Conservation (phyloP, 1,140 invertebrate genomes). For the Drosophila lacteicornis region DNA sequence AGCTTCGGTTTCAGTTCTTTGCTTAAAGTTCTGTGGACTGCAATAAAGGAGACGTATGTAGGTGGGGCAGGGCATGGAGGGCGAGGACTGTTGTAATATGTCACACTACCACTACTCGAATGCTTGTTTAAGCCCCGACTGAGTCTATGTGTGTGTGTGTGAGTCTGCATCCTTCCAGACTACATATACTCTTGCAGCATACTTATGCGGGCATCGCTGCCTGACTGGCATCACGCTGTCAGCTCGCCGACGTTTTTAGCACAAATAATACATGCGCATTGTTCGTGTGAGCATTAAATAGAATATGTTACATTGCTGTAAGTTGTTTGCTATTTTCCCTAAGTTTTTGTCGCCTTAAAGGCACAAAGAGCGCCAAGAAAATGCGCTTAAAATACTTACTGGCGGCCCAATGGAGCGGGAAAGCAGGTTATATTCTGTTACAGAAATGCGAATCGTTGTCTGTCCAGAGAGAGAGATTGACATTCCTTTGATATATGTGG, state of each 20-base stretch:
- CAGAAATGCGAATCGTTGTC: background rate
- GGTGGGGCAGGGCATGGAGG: constrained; percentile 3
- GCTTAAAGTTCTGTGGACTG: constrained; percentile 40
- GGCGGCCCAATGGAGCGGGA: constrained; percentile 1
- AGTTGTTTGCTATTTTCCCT: constrained; percentile 66
- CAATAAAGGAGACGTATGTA: background rate
- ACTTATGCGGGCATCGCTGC: constrained; percentile 71
- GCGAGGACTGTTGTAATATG: constrained; percentile 69
- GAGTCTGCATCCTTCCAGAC: constrained; percentile 32
- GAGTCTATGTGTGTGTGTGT: no score
- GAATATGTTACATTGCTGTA: constrained; percentile 52
- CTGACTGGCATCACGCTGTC: constrained; percentile 74
- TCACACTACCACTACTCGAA: constrained; percentile 70
- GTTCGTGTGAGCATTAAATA: constrained; percentile 37
- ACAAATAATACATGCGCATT: constrained; percentile 64
- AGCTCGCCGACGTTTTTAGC: constrained; percentile 74
- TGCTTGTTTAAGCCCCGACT: constrained; percentile 65
- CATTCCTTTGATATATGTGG: background rate
- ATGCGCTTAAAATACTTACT: constrained; percentile 41
- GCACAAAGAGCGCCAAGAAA: constrained; percentile 9
- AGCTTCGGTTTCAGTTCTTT: constrained; percentile 37
- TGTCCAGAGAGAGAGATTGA: background rate
- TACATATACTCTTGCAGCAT: constrained; percentile 56
- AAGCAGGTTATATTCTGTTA: constrained; percentile 22
- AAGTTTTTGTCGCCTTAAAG: constrained; percentile 54